Percentiles rank a stretch among this genome's conserved stretches.
Conservation (phyloP, 1,140 invertebrate genomes). For the Lordiphosa clarofinis region DNA sequence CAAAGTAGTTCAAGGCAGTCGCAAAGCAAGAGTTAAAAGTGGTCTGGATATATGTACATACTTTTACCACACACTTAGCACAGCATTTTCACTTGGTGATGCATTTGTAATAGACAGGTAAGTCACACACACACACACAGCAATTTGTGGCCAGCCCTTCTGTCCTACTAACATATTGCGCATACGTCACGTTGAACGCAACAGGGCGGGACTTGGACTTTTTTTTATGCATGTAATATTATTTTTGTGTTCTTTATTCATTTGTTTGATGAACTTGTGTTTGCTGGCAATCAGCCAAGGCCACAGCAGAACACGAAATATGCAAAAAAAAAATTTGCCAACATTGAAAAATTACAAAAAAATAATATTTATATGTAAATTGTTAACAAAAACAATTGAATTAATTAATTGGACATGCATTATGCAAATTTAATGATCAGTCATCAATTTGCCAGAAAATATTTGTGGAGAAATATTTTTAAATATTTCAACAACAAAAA, state of each 20-base stretch:
- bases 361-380: not conserved
- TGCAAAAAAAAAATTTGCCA: conserved; percentile 4
- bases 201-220: conserved; percentile 27
- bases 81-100: conserved; percentile 27
- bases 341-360: not conserved
- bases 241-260: conserved; percentile 28
- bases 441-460: conserved; percentile 9
- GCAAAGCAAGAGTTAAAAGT: not conserved
- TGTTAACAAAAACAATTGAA: conserved; percentile 20
- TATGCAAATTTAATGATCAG: conserved; percentile 3
- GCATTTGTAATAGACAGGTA: conserved; percentile 36
- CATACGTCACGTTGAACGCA: conserved; percentile 9
- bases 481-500: not conserved
- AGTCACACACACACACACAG: conserved; percentile 5
- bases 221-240: conserved; percentile 23
- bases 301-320: conserved; percentile 21
- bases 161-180: conserved; percentile 1
- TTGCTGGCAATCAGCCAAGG: conserved; percentile 58
- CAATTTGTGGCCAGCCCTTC: not conserved
- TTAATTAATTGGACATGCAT: conserved; percentile 1
- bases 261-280: conserved; percentile 42
- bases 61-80: conserved; percentile 30
- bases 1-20: conserved; percentile 36
- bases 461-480: not conserved
- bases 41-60: not conserved